Evolutionary conservation across 2,888 invertebrate species (phyloP), one percentile per base, ranked within the genome.

Genomic region (Strigamia crassipes): DNA sequence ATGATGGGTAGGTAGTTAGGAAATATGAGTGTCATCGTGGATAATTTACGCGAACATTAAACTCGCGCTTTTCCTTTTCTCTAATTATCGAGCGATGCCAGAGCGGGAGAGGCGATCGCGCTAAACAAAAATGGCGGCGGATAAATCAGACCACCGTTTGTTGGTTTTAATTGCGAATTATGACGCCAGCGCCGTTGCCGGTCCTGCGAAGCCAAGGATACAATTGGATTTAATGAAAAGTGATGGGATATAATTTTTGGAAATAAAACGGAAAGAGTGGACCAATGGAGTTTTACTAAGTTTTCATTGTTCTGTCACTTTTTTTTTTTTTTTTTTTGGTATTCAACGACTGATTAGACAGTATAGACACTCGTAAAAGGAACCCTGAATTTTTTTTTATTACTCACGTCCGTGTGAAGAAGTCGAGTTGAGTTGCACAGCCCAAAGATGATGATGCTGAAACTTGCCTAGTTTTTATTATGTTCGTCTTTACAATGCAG

Each of bases 11-110:
- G 27, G 27, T 73, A 73, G 27, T 31, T 73, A 56, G 31, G 31
- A 73, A 73, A 73, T 23, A 73, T 73, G 73, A 73, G 73, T 73
- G 73, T 31, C 31, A 73, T 73, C 73, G 73, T 12, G 12, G 31
- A n/a, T 27, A 73, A 73, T 73, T 73, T 73, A 73, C 73, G 73
- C 73, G 73, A 1, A 1, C 73, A 73, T 73, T 73, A 73, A 73
- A 73, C 73, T n/a, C 27, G 5, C 27, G 27, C n/a, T 21, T 31
- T 73, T 31, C 31, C 31, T 73, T 73, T 27, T 23, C 73, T 73
- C 73, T 73, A 73, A 73, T 73, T 73, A 73, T 73, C 31, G 73
- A 27, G 12, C 46, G 46, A 13, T n/a, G 13, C 46, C 6, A 13
- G 46, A 46, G 56, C 31, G 27, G 31, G 23, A 12, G 31, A 31